phyloP scores from a whole-genome alignment of 2,888 invertebrate species.

The Pseudococcus jackbeardsleyi region DNA sequence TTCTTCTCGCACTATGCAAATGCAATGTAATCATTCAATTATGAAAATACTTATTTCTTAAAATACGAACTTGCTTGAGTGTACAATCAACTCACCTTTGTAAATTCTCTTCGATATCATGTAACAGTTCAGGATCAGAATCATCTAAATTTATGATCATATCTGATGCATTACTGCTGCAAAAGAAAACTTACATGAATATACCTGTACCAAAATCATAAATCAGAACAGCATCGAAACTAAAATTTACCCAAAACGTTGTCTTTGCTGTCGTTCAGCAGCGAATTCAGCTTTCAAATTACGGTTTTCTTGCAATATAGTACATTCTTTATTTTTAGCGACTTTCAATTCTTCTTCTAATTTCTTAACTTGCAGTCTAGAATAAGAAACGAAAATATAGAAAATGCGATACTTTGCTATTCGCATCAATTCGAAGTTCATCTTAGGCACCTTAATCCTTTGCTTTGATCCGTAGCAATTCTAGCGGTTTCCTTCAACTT shows the following conservation, averaged over 20 bases:
- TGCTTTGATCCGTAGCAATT: not conserved
- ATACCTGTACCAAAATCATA: not conserved
- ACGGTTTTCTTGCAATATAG: not conserved
- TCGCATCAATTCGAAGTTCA: not conserved
- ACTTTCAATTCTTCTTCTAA: not conserved
- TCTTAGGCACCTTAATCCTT: conserved; percentile 48
- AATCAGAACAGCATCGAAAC: not conserved
- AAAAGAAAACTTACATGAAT: not conserved
- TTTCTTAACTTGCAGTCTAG: not conserved
- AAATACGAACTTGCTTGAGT: no score
- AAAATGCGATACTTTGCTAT: not conserved
- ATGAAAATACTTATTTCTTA: not conserved
- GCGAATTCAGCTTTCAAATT: not conserved
- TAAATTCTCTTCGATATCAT: not conserved
- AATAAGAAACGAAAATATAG: not conserved
- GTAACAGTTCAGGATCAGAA: not conserved
- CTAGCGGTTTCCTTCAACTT: not conserved
- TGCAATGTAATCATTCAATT: not conserved
- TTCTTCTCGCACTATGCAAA: not conserved
- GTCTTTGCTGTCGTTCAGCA: not conserved
- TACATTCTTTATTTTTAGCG: not conserved
- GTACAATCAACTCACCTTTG: not conserved
- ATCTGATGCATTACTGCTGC: not conserved
- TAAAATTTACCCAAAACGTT: not conserved
- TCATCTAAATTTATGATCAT: not conserved